Evolutionary conservation across 2,797 vertebrate species (phyloP), one percentile per base, ranked within the genome.

Genomic region (Diglossa cyanea): DNA sequence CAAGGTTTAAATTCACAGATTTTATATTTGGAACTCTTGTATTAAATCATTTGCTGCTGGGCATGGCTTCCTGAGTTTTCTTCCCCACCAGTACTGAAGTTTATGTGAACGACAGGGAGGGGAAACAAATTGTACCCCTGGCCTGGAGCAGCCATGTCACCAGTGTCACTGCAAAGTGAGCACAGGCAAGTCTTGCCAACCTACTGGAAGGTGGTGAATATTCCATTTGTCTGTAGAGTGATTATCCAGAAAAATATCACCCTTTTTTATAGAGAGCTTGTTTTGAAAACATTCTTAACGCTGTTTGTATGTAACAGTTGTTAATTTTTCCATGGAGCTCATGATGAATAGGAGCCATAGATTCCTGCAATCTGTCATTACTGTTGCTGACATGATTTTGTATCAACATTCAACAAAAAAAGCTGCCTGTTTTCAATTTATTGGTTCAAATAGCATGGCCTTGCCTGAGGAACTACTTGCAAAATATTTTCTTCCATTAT

Each of bases 351-450:
- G 76, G 91, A 91, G 79, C 76, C 47, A 5, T 78, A 65, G 85
- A 84, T 90, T 91, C 71, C 60, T 91, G 48, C 89, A 95, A 93
- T 95, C 95, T 97, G 96, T 96, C 89, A 94, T 86, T 94, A 67
- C 90, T 94, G 42, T 78, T 93, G 76, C 79, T 96, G 91, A 95
- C 85, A 94, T 76, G 73, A 88, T 94, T 90, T 76, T 94, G 40
- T 94, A 90, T 93, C 91, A 96, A 86, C 87, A 81, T 76, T 82
- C 55, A 86, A 55, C 40, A 50, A 62, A 77, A 92, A 81, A 88
- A 70, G 40, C 94, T 93, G 88, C 54, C 58, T 88, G 66, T 91
- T 92, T 94, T 90, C 48, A 76, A 39, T 91, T 89, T 91, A 55
- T 68, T 94, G 11, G 73, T 88, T 94, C 94, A 90, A 57, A 72